A percentile compares a stretch with the other conserved stretches of the same genome.
phyloP scores from a whole-genome alignment of 2,113 vertebrate species.

The Syngnathus typhle region DNA sequence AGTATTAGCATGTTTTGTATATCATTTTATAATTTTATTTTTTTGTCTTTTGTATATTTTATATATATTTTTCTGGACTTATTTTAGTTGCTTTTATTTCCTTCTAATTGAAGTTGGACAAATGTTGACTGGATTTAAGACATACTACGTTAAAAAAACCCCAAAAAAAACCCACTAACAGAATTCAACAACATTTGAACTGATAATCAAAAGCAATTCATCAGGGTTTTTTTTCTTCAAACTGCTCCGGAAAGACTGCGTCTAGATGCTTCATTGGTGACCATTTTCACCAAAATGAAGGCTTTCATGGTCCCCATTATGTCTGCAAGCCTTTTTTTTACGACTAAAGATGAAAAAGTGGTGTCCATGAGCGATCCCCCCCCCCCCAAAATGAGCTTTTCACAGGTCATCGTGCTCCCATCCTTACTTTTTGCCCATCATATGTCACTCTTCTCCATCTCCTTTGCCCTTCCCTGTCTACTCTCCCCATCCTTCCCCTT shows the following conservation, averaged over 20 bases:
- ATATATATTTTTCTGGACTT: too few relatives aligned
- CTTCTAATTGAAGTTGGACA: background rate
- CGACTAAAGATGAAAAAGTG: slow-evolving; percentile 5
- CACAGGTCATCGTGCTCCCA: slow-evolving; percentile 27
- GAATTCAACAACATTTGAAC: background rate
- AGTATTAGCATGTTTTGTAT: too few relatives aligned
- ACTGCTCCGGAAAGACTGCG: slow-evolving; percentile 5
- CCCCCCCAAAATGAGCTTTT: slow-evolving; percentile 13
- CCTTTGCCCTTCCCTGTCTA: background rate
- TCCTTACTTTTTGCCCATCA: background rate
- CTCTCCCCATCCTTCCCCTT: background rate
- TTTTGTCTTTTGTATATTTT: too few relatives aligned
- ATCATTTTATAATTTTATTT: too few relatives aligned
- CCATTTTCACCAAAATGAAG: slow-evolving; percentile 12
- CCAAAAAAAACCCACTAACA: too few relatives aligned
- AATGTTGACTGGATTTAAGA: background rate
- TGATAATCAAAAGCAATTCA: slow-evolving; percentile 7
- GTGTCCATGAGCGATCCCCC: background rate
- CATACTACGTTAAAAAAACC: too few relatives aligned
- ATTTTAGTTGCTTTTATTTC: too few relatives aligned
- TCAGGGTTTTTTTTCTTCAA: slow-evolving; percentile 9
- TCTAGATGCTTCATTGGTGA: background rate
- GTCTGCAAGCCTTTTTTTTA: background rate
- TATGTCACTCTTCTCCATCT: slow-evolving; percentile 9
- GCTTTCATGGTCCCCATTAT: slow-evolving; percentile 11